Conservation (phyloP, 2,888 invertebrate genomes). For the Panzeria rudis region DNA sequence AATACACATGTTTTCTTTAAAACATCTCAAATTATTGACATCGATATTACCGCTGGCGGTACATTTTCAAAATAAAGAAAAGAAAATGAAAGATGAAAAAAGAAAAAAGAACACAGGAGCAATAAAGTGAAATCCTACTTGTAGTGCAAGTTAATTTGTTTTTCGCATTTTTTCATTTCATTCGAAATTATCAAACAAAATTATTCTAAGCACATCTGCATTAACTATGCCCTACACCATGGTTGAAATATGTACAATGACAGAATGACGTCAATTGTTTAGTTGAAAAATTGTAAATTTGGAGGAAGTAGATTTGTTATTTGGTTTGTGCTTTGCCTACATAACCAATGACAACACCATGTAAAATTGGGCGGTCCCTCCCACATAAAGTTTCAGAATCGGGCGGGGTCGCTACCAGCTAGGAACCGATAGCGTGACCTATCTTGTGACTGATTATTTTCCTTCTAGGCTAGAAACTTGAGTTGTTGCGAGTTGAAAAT, state of each 20-base stretch:
- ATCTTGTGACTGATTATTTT: too few relatives aligned
- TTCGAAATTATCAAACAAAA: neutral
- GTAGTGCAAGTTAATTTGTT: slow-evolving; percentile 58
- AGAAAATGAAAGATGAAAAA: slow-evolving; percentile 7
- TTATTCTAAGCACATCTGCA: slow-evolving; percentile 31
- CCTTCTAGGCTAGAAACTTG: too few relatives aligned
- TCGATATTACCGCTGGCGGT: slow-evolving; percentile 65
- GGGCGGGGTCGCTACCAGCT: too few relatives aligned
- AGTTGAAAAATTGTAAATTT: too few relatives aligned
- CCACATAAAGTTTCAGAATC: too few relatives aligned
- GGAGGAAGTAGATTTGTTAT: too few relatives aligned
- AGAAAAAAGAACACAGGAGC: slow-evolving; percentile 27
- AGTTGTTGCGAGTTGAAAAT: too few relatives aligned
- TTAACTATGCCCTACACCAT: slow-evolving; percentile 31
- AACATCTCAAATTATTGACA: slow-evolving; percentile 70
- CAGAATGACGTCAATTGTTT: neutral
- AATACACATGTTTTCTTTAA: slow-evolving; percentile 64
- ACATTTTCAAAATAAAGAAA: slow-evolving; percentile 42
- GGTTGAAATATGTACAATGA: neutral
- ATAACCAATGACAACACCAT: too few relatives aligned
- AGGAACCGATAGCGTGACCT: too few relatives aligned
- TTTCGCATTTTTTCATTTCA: slow-evolving; percentile 15
- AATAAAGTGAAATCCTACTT: slow-evolving; percentile 29
- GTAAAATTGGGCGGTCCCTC: too few relatives aligned
- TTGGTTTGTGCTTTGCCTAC: too few relatives aligned